These are phyloP conservation scores for Artibeus jamaicensis DNA, from an alignment of 2,797 vertebrate genomes.

Conservation along the genomic window DNA sequence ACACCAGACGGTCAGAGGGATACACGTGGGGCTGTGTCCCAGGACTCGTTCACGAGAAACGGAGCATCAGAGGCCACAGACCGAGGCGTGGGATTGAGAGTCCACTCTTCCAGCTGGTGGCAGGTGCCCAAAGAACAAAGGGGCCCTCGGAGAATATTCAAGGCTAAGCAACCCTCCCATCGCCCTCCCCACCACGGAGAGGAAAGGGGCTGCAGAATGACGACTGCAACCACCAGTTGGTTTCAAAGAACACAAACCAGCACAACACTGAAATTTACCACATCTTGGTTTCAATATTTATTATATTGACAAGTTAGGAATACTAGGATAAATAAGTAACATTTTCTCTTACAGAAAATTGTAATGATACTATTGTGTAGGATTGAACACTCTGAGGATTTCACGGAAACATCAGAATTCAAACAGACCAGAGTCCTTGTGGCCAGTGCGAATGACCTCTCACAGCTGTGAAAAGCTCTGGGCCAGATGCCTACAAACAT, in stretches of 20 bases:
- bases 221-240: not conserved
- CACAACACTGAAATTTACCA: slow-evolving; percentile 64
- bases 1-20: slow-evolving; percentile 58
- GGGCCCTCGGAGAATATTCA: slow-evolving; percentile 48
- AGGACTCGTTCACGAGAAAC: not conserved
- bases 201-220: not conserved
- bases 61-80: slow-evolving; percentile 4
- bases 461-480: slow-evolving; percentile 62
- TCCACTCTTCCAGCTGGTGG: not conserved
- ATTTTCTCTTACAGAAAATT: slow-evolving; percentile 81
- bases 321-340: slow-evolving; percentile 82
- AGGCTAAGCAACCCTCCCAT: not conserved
- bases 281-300: slow-evolving; percentile 80
- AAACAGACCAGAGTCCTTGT: slow-evolving; percentile 74
- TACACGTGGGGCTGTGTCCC: slow-evolving; percentile 11
- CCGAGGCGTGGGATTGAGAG: not conserved
- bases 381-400: slow-evolving; percentile 82
- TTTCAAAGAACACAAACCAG: slow-evolving; percentile 69
- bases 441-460: slow-evolving; percentile 69
- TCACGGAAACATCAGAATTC: slow-evolving; percentile 84
- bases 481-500: slow-evolving; percentile 67
- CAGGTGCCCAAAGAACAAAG: slow-evolving; percentile 20
- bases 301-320: slow-evolving; percentile 71
- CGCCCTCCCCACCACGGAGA: not conserved
- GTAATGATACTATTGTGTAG: slow-evolving; percentile 75